These are phyloP conservation scores for Rhagologus leucostigma DNA, from an alignment of 2,113 vertebrate species.

Conservation along the genomic window DNA sequence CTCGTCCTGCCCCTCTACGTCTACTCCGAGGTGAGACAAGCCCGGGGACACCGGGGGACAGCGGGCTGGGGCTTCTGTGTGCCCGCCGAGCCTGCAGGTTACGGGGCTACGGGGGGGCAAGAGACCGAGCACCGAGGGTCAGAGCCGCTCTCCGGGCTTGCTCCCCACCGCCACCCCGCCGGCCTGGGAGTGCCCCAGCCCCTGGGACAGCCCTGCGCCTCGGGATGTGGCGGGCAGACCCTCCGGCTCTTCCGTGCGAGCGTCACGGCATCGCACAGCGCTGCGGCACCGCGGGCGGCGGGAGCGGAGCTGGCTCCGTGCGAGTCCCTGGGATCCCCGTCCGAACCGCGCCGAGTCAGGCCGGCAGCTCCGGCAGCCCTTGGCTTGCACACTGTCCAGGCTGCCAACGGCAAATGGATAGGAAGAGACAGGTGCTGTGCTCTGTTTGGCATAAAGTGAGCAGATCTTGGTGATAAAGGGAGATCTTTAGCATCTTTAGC, in stretches of 20 bases:
- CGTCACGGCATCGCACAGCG: neutral
- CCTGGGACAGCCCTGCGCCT: neutral
- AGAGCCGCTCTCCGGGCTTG: neutral
- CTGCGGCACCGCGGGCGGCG: neutral
- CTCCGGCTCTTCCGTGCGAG: neutral
- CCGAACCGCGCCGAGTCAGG: rapidly evolving
- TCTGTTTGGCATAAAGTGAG: neutral
- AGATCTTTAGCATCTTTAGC: neutral
- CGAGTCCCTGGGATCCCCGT: neutral
- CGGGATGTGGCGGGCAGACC: neutral
- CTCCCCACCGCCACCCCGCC: neutral
- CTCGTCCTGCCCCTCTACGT: slow-evolving; percentile 92
- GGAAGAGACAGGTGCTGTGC: neutral
- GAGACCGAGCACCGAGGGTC: rapidly evolving
- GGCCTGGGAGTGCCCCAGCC: neutral
- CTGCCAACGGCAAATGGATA: neutral
- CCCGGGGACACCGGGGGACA: neutral
- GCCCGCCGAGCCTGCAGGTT: neutral
- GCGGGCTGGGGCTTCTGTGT: neutral
- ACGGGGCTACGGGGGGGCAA: neutral
- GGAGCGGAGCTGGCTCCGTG: neutral
- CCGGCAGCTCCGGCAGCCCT: neutral
- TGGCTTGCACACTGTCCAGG: rapidly evolving
- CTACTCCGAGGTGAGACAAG: slow-evolving; percentile 85
- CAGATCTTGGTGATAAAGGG: neutral